A percentile compares a stretch with the other conserved stretches of the same genome.
These are phyloP conservation scores for Drosophila lacicola DNA, from an alignment of 2,888 invertebrate genomes.

Conservation along the genomic window DNA sequence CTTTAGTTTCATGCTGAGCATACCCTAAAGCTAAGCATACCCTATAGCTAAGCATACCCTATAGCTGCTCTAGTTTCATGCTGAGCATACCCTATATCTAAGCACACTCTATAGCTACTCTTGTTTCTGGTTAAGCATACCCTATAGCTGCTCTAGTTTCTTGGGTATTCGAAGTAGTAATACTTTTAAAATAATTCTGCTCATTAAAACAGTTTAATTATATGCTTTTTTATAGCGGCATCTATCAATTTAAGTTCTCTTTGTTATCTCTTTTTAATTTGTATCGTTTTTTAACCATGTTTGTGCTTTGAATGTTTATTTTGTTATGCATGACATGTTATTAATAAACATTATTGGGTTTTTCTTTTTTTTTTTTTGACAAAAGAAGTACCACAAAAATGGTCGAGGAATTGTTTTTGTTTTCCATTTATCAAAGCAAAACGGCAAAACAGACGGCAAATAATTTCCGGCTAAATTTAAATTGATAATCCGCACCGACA, in stretches of 20 bases:
- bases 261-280: constrained; percentile 9
- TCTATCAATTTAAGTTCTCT: constrained; percentile 9
- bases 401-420: constrained; percentile 19
- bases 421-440: constrained; percentile 48
- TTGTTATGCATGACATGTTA: constrained; percentile 35
- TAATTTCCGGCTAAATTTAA: constrained; percentile 52
- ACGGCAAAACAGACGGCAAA: constrained; percentile 48
- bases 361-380: constrained; percentile 27
- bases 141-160: not conserved
- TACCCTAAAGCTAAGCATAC: too few species aligned
- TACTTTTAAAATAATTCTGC: not conserved
- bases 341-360: constrained; percentile 41
- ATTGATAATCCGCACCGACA: constrained; percentile 37
- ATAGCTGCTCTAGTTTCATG: too few species aligned
- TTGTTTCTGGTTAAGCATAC: not conserved
- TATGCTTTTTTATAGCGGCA: not conserved
- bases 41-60: too few species aligned
- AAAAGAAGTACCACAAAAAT: constrained; percentile 43
- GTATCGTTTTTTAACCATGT: constrained; percentile 8
- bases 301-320: constrained; percentile 14
- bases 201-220: constrained; percentile 21
- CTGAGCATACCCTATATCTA: too few species aligned
- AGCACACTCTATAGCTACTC: too few species aligned
- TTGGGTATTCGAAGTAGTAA: not conserved
- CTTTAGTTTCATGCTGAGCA: too few species aligned